phyloP scores from a whole-genome alignment of 35 echinoderm and acorn worm genomes.

The Apostichopus parvimensis region DNA sequence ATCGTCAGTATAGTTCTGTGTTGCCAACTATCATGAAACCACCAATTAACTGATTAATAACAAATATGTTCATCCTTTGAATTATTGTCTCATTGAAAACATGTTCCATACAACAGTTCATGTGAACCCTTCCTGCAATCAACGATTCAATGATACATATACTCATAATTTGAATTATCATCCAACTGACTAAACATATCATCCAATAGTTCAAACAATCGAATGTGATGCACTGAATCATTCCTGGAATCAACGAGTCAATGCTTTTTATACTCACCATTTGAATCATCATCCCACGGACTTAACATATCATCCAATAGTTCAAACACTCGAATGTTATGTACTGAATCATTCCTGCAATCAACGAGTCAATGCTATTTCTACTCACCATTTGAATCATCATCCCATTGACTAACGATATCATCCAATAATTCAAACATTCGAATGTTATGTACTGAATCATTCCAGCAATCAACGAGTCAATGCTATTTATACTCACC shows the following conservation, averaged over 20 bases:
- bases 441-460: not conserved
- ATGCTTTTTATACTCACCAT: slow-evolving; percentile 35
- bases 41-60: no score
- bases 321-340: slow-evolving; percentile 85
- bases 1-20: no score
- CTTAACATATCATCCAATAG: slow-evolving; percentile 95
- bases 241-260: not conserved
- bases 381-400: slow-evolving; percentile 56
- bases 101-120: no score
- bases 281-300: slow-evolving; percentile 63
- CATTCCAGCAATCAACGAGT: not conserved
- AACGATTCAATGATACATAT: not conserved
- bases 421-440: no score
- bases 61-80: not conserved
- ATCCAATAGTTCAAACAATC: not conserved
- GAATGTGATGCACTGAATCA: not conserved
- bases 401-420: not conserved
- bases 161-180: not conserved
- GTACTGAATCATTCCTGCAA: slow-evolving; percentile 38
- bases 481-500: slow-evolving; percentile 26
- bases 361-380: not conserved
- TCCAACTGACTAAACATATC: not conserved
- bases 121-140: not conserved
- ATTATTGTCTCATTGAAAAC: not conserved
- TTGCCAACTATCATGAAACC: no score